phyloP scores from a whole-genome alignment of 1,140 invertebrate genomes.

The Varroa destructor region DNA sequence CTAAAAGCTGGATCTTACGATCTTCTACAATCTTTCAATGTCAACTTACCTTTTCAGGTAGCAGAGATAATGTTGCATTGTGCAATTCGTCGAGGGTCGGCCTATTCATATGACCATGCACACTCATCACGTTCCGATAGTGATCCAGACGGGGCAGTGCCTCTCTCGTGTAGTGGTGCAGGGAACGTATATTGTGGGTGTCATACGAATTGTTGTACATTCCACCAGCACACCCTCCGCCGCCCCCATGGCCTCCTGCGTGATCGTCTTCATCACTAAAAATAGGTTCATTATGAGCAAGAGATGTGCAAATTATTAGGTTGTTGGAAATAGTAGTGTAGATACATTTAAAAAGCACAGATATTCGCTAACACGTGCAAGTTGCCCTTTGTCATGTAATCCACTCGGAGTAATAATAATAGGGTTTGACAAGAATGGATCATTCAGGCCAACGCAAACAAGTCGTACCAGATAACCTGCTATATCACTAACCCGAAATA shows the following conservation, averaged over 20 bases:
- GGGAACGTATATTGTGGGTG: conserved; percentile 64
- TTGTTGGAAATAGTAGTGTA: neutral
- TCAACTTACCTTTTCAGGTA: conserved; percentile 37
- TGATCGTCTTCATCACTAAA: conserved; percentile 29
- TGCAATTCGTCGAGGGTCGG: conserved; percentile 85
- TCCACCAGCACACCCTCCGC: conserved; percentile 14
- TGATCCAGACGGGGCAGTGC: conserved; percentile 78
- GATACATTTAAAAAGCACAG: no score
- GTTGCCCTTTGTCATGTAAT: no score
- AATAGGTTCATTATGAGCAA: conserved; percentile 5
- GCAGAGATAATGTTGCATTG: conserved; percentile 50
- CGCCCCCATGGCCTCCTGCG: conserved; percentile 16
- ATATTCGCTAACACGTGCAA: no score
- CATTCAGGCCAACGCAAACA: no score
- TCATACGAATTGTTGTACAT: conserved; percentile 45
- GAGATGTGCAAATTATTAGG: neutral
- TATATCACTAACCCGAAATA: no score
- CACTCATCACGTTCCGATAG: conserved; percentile 78
- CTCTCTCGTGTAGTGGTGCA: conserved; percentile 73
- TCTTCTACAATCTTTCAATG: neutral
- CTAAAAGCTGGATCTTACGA: no score
- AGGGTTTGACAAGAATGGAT: no score
- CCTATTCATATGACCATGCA: conserved; percentile 66
- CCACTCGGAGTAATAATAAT: no score
- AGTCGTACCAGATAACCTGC: no score